phyloP scores from a whole-genome alignment of 2,797 vertebrate species.

The Arctocebus calabarensis region DNA sequence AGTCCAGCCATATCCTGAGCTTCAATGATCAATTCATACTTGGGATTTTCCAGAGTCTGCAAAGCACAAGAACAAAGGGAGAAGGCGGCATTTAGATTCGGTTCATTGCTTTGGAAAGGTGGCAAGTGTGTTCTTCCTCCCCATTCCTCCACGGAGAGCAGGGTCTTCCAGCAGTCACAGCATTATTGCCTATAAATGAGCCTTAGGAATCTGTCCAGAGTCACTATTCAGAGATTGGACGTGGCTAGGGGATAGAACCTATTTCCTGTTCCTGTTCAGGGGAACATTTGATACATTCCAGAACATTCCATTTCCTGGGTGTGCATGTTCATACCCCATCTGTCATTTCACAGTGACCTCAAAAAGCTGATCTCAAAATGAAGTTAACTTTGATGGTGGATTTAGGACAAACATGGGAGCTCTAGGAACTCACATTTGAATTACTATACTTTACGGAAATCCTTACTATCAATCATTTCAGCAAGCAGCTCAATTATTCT shows the following conservation, averaged over 20 bases:
- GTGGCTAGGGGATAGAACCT: not conserved
- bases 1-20: constrained; percentile 97
- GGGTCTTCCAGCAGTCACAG: not conserved
- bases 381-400: not conserved
- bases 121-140: fast-evolving
- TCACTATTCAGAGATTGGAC: not conserved
- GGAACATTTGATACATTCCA: not conserved
- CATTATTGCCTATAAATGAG: not conserved
- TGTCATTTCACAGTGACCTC: not conserved
- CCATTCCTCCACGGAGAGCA: fast-evolving
- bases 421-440: not conserved
- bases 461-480: not conserved
- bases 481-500: not conserved
- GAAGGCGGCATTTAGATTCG: not conserved
- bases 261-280: not conserved
- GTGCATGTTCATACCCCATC: not conserved
- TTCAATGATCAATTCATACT: constrained; percentile 96
- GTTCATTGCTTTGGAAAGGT: not conserved
- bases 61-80: constrained; percentile 59
- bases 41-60: constrained; percentile 95
- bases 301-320: not conserved
- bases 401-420: not conserved
- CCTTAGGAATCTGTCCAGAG: not conserved
- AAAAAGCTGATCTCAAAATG: not conserved
- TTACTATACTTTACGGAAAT: not conserved